Evolutionary conservation across 2,888 invertebrate species (phyloP), one percentile per base, ranked within the genome.

Genomic region (Lithodes maja): DNA sequence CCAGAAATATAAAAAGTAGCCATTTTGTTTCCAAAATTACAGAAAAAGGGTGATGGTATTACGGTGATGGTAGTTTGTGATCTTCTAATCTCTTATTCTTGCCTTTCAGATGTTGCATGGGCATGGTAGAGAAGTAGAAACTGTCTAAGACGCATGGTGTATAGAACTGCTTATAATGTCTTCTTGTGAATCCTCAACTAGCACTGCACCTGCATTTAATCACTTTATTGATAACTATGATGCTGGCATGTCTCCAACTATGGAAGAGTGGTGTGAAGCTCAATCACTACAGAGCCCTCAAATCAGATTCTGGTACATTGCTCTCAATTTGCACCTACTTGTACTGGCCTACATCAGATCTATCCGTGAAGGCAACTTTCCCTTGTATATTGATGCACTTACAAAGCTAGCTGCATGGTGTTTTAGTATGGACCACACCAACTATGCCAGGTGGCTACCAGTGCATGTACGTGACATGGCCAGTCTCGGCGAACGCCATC

Each of bases 391-490:
- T n/a, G 17, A 81, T 17, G 81, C 33, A n/a, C 55, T 3, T n/a
- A 17, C 15, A 17, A 33, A 81, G 81, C 61, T 54, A 15, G 3
- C 17, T 33, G 9, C 81, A 55, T 81, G 55, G 81, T 81, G 15
- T 17, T 55, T 55, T 2, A 33, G 15, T 3, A 33, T 61, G n/a
- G 1, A 61, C 55, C 81, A 79, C 54, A 81, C 81, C 79, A 52
- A 79, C 17, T 53, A 54, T 53, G 79, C 79, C 52, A 5, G 54
- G 15, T 79, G 79, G 90, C 3, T 92, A n/a, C 78, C 90, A 52
- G 82, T 92, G 12, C 91, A 92, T 81, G 7, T 92, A 12, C 86
- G 83, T 17, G 86, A 90, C 74, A 83, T 91, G 87, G 71, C 71
- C 12, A 50, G 52, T 49, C 53, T 90, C 3, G 17, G 50, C n/a